Conservation (phyloP, 2,797 vertebrate genomes). For the Sebastes glaucus region DNA sequence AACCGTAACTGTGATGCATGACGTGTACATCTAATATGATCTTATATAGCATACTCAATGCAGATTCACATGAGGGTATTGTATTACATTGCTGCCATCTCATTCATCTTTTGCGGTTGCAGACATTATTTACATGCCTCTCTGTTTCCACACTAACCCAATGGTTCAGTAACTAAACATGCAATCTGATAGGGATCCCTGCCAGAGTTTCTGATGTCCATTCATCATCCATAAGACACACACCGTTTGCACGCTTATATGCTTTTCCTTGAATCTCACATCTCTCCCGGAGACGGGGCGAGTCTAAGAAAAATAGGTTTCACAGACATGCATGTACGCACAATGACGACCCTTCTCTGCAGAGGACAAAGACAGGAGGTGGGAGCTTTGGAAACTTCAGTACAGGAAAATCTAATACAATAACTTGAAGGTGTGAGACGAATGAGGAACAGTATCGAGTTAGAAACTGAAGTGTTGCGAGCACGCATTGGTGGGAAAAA, state of each 20-base stretch:
- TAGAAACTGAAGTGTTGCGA: not conserved
- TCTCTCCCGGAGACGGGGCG: slow-evolving; percentile 3
- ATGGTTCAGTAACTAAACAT: slow-evolving; percentile 23
- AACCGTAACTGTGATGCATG: slow-evolving; percentile 17
- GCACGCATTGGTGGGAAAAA: not conserved
- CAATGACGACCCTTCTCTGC: not conserved
- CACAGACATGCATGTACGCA: not conserved
- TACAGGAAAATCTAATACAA: slow-evolving; percentile 26
- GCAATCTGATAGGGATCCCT: slow-evolving; percentile 35
- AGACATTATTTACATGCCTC: slow-evolving; percentile 11
- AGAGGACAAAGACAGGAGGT: slow-evolving; percentile 30
- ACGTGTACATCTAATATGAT: slow-evolving; percentile 19
- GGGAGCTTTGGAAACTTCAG: not conserved
- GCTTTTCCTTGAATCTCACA: not conserved
- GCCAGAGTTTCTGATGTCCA: slow-evolving; percentile 36
- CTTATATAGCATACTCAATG: not conserved
- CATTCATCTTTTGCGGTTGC: slow-evolving; percentile 39
- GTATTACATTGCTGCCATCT: not conserved
- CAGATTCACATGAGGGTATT: slow-evolving; percentile 4
- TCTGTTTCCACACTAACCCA: slow-evolving; percentile 22
- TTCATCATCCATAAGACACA: slow-evolving; percentile 55
- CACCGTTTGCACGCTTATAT: not conserved
- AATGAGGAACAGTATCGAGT: not conserved
- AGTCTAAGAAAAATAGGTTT: slow-evolving; percentile 14
- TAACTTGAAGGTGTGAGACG: slow-evolving; percentile 1